Percentiles rank a stretch among this genome's conserved stretches.
phyloP scores from a whole-genome alignment of 2,888 invertebrate species.

The Sturmia bella region DNA sequence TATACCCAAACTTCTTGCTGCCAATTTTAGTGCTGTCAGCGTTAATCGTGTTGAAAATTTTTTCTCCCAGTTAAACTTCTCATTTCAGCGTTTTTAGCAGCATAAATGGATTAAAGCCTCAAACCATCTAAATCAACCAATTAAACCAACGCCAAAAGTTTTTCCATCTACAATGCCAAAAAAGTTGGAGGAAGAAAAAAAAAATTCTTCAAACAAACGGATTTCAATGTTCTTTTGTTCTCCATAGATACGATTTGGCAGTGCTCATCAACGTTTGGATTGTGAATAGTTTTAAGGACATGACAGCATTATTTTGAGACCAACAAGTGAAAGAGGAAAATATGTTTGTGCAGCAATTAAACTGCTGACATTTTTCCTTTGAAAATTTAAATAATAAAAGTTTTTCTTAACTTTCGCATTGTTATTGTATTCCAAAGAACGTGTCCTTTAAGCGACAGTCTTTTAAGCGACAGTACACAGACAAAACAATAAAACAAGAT shows the following conservation, averaged over 20 bases:
- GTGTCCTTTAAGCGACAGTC: constrained; percentile 22
- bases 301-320: constrained; percentile 12
- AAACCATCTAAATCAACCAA: constrained; percentile 29
- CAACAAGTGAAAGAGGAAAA: constrained; percentile 61
- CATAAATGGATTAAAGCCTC: constrained; percentile 35
- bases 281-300: constrained; percentile 6
- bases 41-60: neutral
- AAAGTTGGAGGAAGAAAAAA: neutral
- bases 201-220: constrained; percentile 44
- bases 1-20: neutral
- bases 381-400: constrained; percentile 48
- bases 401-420: constrained; percentile 14
- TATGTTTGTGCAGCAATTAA: constrained; percentile 80
- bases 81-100: constrained; percentile 29
- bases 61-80: neutral
- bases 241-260: neutral
- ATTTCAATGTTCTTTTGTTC: constrained; percentile 26
- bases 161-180: neutral
- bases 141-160: constrained; percentile 28
- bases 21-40: neutral
- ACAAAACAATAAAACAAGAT: constrained; percentile 30
- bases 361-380: constrained; percentile 68
- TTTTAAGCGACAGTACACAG: neutral
- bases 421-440: constrained; percentile 20
- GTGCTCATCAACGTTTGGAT: neutral